Evolutionary conservation across 2,888 invertebrate genomes (phyloP).

Genomic region (Leucophora obtusa): DNA sequence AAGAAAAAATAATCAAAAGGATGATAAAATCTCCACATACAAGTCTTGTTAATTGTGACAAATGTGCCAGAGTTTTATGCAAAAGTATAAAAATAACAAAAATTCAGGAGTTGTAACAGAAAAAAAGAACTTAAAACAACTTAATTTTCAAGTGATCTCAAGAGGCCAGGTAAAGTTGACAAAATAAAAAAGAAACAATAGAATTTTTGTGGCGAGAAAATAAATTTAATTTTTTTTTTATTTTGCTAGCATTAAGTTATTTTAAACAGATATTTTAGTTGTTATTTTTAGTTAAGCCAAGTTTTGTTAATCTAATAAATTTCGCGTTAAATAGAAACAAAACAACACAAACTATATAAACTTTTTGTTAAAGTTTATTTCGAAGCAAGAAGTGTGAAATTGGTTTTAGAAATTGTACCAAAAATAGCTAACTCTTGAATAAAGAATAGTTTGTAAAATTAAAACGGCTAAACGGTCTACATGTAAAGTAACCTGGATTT

Average conservation of each 20-base stretch:
- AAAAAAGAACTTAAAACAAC: slow-evolving; percentile 51
- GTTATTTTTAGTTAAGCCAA: slow-evolving; percentile 29
- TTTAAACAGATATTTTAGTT: slow-evolving; percentile 42
- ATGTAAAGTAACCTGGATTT: too few species aligned
- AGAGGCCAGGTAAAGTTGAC: slow-evolving; percentile 49
- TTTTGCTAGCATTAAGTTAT: slow-evolving; percentile 34
- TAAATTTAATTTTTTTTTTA: neutral
- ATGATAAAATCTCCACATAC: slow-evolving; percentile 3
- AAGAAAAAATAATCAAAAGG: slow-evolving; percentile 34
- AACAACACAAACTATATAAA: slow-evolving; percentile 17
- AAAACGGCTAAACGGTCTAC: neutral
- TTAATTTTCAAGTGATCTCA: slow-evolving; percentile 62
- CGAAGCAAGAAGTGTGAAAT: slow-evolving; percentile 62
- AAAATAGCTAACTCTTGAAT: slow-evolving; percentile 18
- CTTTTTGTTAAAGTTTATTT: slow-evolving; percentile 56
- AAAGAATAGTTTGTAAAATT: neutral
- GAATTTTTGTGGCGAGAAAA: neutral
- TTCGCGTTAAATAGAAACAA: slow-evolving; percentile 41
- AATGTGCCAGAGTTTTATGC: slow-evolving; percentile 63
- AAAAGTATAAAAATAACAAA: slow-evolving; percentile 12
- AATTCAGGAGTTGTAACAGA: neutral
- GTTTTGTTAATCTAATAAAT: slow-evolving; percentile 51
- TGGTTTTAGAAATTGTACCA: slow-evolving; percentile 53
- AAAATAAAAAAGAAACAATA: slow-evolving; percentile 6
- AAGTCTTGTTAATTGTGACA: slow-evolving; percentile 66